phyloP scores from a whole-genome alignment of 2,888 invertebrate genomes.

The Perithous albicinctus region DNA sequence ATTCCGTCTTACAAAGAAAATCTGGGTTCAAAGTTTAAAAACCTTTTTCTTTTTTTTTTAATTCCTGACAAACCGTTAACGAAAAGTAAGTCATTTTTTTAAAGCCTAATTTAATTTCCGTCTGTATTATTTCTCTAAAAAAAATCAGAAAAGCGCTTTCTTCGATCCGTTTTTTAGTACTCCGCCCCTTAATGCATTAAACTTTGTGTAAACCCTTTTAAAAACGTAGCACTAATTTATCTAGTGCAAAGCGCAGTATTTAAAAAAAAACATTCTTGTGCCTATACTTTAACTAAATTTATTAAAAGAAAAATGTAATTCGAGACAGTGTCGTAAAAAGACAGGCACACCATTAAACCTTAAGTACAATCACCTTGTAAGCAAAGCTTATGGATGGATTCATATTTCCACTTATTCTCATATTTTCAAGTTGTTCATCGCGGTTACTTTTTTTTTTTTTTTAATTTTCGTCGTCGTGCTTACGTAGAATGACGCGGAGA shows the following conservation, averaged over 20 bases:
- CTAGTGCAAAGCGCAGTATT: neutral
- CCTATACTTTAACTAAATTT: neutral
- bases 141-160: too few species aligned
- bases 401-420: slow-evolving; percentile 77
- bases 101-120: too few species aligned
- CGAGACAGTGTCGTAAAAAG: slow-evolving; percentile 61
- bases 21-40: too few species aligned
- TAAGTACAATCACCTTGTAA: slow-evolving; percentile 83
- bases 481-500: slow-evolving; percentile 53
- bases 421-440: slow-evolving; percentile 38
- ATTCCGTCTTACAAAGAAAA: too few species aligned
- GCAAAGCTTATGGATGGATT: slow-evolving; percentile 83
- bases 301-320: slow-evolving; percentile 3
- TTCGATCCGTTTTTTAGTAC: neutral
- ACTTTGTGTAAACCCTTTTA: neutral
- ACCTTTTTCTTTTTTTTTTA: too few species aligned
- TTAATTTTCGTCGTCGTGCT: slow-evolving; percentile 13
- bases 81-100: too few species aligned
- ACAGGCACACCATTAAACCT: slow-evolving; percentile 79
- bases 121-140: too few species aligned
- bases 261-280: neutral
- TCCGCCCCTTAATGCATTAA: neutral
- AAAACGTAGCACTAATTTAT: neutral
- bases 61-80: too few species aligned
- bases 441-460: slow-evolving; percentile 11